These are phyloP conservation scores for Mesitornis unicolor DNA, from an alignment of 2,113 vertebrate species.

Conservation along the genomic window DNA sequence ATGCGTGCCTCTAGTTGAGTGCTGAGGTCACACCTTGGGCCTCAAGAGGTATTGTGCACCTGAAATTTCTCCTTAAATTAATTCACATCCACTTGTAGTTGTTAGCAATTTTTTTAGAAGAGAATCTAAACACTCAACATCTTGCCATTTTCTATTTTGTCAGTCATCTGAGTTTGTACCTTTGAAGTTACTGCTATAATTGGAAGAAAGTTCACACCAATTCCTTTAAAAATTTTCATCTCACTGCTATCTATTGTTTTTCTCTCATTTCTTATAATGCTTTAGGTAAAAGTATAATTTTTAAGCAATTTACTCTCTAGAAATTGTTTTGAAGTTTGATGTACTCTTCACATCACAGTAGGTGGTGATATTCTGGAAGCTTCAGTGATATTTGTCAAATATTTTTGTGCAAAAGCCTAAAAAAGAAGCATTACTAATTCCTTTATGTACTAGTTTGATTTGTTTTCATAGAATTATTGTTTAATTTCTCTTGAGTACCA, in stretches of 20 bases:
- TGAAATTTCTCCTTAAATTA: not conserved
- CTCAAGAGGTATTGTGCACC: not conserved
- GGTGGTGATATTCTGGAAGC: not conserved
- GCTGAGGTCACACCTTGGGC: not conserved
- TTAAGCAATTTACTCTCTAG: not conserved
- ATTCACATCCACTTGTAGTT: not conserved
- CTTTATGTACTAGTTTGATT: not conserved
- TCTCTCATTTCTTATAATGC: not conserved
- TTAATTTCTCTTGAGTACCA: not conserved
- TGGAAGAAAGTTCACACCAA: not conserved
- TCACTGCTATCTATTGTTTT: not conserved
- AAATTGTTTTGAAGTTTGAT: not conserved
- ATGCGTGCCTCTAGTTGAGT: fast-evolving
- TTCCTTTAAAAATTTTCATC: not conserved
- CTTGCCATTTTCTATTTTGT: not conserved
- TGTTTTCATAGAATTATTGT: not conserved
- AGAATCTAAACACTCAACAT: not conserved
- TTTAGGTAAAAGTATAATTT: not conserved
- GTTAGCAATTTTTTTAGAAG: not conserved
- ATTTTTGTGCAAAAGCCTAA: not conserved
- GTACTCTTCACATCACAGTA: not conserved
- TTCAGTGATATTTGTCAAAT: not conserved
- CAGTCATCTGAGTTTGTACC: not conserved
- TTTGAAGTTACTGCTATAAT: not conserved
- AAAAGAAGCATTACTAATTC: not conserved